Base-by-base conservation (phyloP, 2,797 vertebrate genomes). In the Crax fasciolata region DNA sequence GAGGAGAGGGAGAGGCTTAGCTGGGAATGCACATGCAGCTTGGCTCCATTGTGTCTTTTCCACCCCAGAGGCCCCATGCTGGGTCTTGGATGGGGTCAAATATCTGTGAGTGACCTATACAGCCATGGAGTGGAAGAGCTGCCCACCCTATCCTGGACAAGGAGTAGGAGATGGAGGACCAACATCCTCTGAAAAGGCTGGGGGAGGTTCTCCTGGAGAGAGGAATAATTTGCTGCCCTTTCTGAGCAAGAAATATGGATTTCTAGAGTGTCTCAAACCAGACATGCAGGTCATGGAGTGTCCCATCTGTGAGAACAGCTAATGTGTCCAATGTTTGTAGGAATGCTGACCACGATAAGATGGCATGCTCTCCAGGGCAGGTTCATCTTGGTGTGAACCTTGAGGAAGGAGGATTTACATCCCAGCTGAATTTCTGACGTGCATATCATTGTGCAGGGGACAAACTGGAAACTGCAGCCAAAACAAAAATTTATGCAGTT, bases 281-380 rank as follows among this genome's bases (percentile, higher is more conserved):
- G 32, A 8, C 8, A 2, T 8, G 7, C 3, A 38, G 59, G 28
- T 28, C 19, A 16, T 14, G 30, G n/a, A 57, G 38, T 5, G 5
- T 68, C 7, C 38, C 15, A 10, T 21, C 11, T 13, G 27, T 41
- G 44, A 59, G 38, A 65, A 63, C 1, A 13, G 3, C 2, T 49
- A 2, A 30, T 3, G 11, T 9, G 24, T 16, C 27, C 35, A 12
- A 7, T 48, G 38, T 25, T 61, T 57, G 10, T 7, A 55, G 19
- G 25, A 74, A 23, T 0, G 0, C 74, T 73, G 30, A 1, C 20
- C 48, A 44, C 0, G 0, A 25, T 2, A 7, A 23, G n/a, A 35
- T 4, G 10, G 2, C 15, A 5, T 38, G 11, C 3, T 59, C 41
- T 68, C 35, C 1, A 2, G 6, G 14, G 18, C 25, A 84, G 48